Percentiles rank a stretch among this genome's conserved stretches.
Conservation (phyloP, 2,888 invertebrate species). For the Idaea straminata region DNA sequence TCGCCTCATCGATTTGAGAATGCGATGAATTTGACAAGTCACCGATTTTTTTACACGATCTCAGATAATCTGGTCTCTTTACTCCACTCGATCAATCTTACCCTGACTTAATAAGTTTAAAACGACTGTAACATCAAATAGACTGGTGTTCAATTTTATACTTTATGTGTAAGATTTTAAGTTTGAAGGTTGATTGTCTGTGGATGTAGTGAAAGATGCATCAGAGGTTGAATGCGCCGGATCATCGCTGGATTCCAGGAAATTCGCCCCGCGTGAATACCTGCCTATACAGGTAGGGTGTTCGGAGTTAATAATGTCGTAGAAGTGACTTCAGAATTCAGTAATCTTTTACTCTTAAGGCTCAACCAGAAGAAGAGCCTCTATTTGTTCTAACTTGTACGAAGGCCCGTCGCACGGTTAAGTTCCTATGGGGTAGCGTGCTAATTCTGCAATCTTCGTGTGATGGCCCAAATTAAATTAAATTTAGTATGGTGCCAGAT, state of each 20-base stretch:
- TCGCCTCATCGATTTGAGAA: slow-evolving; percentile 59
- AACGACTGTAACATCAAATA: slow-evolving; percentile 31
- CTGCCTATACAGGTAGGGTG: slow-evolving; percentile 72
- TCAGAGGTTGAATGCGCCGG: slow-evolving; percentile 63
- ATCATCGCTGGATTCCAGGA: slow-evolving; percentile 79
- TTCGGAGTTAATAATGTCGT: slow-evolving; percentile 27
- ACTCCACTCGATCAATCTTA: slow-evolving; percentile 81
- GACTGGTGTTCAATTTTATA: slow-evolving; percentile 20
- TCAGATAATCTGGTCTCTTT: slow-evolving; percentile 75
- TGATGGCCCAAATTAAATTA: too few species aligned
- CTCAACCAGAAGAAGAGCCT: neutral
- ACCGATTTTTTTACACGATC: slow-evolving; percentile 66
- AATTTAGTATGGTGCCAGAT: too few species aligned
- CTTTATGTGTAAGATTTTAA: slow-evolving; percentile 14
- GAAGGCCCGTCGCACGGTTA: too few species aligned
- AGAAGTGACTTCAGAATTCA: slow-evolving; percentile 37
- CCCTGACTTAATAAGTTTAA: slow-evolving; percentile 44
- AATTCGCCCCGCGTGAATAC: slow-evolving; percentile 78
- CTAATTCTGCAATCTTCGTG: too few species aligned
- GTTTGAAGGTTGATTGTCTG: slow-evolving; percentile 22
- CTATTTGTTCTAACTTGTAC: too few species aligned
- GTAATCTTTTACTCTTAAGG: neutral
- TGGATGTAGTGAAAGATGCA: slow-evolving; percentile 46
- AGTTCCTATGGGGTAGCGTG: too few species aligned
- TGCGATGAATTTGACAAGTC: slow-evolving; percentile 79